Percentiles rank a stretch among this genome's conserved stretches.
Conservation (phyloP, 2,888 invertebrate species). For the Phengaris alcon region DNA sequence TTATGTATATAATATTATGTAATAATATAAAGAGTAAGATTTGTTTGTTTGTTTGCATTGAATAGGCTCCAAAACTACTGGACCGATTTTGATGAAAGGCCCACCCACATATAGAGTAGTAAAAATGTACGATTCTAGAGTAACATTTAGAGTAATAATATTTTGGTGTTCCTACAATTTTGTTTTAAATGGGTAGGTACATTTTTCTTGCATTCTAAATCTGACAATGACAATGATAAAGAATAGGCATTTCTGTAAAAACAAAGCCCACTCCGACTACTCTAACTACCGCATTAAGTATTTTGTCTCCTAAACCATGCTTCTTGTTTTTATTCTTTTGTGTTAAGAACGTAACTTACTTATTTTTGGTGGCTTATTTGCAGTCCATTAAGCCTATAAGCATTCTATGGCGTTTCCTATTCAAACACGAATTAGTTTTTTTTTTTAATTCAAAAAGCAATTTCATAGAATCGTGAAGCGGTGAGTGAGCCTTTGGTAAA, state of each 20-base stretch:
- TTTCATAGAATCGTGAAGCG: background rate
- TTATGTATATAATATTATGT: no score
- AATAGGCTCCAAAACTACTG: background rate
- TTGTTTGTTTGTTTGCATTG: no score
- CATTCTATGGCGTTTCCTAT: background rate
- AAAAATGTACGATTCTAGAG: no score
- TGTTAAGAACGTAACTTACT: background rate
- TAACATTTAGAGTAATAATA: no score
- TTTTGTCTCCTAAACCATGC: background rate
- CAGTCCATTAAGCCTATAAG: background rate
- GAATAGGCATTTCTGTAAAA: background rate
- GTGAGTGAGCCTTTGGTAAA: background rate
- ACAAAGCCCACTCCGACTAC: background rate
- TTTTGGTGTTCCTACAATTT: background rate
- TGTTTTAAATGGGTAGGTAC: background rate
- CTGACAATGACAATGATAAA: background rate
- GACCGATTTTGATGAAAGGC: no score
- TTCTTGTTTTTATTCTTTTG: slow-evolving; percentile 5
- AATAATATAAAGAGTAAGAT: no score
- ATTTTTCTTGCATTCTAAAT: no score
- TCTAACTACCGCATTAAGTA: slow-evolving; percentile 6
- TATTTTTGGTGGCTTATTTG: slow-evolving; percentile 7
- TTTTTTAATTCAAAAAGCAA: background rate
- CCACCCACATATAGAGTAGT: no score
- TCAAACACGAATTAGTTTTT: background rate